Conservation (phyloP, 2,797 vertebrate genomes). For the Bradypodion ventrale region DNA sequence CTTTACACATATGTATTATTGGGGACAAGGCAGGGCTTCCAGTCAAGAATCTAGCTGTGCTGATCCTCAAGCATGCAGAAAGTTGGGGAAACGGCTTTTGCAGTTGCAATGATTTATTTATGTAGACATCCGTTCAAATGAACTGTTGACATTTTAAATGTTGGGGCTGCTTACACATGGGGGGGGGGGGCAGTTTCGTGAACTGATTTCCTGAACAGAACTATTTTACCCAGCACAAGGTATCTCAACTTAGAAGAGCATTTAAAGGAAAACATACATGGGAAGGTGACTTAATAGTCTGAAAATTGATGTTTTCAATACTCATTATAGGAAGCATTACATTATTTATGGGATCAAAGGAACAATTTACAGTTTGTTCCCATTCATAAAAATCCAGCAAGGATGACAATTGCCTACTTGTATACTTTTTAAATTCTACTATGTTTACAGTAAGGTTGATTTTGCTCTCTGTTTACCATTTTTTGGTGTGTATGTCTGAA, state of each 20-base stretch:
- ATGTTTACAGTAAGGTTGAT: conserved; percentile 70
- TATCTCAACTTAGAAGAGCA: not conserved
- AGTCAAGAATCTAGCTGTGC: accelerated
- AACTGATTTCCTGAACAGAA: conserved; percentile 12
- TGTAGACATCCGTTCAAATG: not conserved
- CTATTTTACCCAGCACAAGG: conserved; percentile 13
- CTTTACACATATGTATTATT: not conserved
- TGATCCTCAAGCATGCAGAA: not conserved
- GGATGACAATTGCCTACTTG: conserved; percentile 41
- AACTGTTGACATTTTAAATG: not conserved
- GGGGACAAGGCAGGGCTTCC: not conserved
- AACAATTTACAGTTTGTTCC: conserved; percentile 57
- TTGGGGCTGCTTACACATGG: conserved; percentile 8
- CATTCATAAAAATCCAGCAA: conserved; percentile 37
- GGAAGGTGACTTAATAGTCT: conserved; percentile 15
- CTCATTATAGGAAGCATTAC: conserved; percentile 12
- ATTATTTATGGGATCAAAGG: conserved; percentile 33
- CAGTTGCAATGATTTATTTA: not conserved
- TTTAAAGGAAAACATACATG: conserved; percentile 32
- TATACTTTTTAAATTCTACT: conserved; percentile 39
- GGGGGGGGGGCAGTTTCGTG: not conserved
- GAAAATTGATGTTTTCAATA: not conserved
- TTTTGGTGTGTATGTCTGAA: conserved; percentile 40
- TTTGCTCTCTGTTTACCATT: conserved; percentile 28
- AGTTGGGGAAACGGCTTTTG: not conserved